Evolutionary conservation across 2,797 vertebrate genomes (phyloP).

Genomic region (Sebastes nivosus): DNA sequence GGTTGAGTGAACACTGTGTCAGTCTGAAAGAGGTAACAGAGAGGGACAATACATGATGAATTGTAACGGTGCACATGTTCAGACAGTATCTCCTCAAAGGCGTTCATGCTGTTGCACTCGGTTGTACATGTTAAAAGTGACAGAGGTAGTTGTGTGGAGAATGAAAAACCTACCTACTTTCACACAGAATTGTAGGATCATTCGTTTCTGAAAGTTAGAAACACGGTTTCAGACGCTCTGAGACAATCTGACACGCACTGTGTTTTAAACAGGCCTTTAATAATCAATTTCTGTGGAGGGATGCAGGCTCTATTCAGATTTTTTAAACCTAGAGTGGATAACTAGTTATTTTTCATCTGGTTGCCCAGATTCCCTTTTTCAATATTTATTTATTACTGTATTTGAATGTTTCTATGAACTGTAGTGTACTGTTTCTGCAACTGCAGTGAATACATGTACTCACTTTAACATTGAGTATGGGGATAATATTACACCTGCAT

Average conservation of each 20-base stretch:
- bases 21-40: not conserved
- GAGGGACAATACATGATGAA: not conserved
- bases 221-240: too few species aligned
- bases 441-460: not conserved
- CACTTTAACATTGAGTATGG: not conserved
- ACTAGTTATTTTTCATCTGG: too few species aligned
- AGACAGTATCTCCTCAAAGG: not conserved
- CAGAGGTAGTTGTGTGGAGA: not conserved
- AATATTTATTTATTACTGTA: not conserved
- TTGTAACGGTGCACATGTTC: not conserved
- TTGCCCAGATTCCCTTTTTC: not conserved
- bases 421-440: not conserved
- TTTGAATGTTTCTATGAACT: not conserved
- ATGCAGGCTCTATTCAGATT: not conserved
- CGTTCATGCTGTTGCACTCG: not conserved
- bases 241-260: too few species aligned
- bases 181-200: not conserved
- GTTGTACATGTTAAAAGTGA: not conserved
- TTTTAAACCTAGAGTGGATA: too few species aligned
- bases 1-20: not conserved
- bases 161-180: not conserved
- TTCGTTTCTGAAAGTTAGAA: not conserved
- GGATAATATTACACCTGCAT: too few species aligned
- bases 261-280: too few species aligned
- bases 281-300: not conserved